Evolutionary conservation across 2,113 vertebrate genomes (phyloP).

Genomic region (Ptilorrhoa leucosticta): DNA sequence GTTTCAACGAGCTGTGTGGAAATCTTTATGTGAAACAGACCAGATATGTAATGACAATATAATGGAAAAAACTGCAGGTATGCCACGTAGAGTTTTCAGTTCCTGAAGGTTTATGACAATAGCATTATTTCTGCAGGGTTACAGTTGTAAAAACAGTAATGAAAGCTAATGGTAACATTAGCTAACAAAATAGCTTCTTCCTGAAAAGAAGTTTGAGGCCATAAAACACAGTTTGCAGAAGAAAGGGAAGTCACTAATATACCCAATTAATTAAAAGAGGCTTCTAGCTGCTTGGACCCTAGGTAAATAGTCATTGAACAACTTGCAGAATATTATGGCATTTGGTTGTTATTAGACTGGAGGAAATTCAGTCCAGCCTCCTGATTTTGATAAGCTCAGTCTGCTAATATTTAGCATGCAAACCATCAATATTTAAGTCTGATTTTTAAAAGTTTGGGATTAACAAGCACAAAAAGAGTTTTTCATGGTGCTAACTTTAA

Average conservation of each 20-base stretch:
- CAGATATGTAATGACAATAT: neutral
- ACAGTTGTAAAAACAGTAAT: neutral
- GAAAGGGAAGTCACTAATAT: neutral
- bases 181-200: neutral
- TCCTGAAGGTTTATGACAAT: neutral
- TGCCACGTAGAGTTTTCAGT: neutral
- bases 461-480: neutral
- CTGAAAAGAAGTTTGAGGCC: neutral
- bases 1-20: neutral
- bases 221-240: neutral
- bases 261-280: neutral
- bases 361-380: neutral
- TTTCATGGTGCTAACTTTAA: neutral
- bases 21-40: neutral
- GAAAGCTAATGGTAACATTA: neutral
- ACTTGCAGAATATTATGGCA: neutral
- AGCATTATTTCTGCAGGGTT: neutral
- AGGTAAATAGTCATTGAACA: neutral
- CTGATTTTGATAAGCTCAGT: neutral
- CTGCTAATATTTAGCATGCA: neutral
- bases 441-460: neutral
- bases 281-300: neutral
- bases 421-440: neutral
- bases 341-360: neutral
- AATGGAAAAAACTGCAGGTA: neutral